Conservation (phyloP, 2,113 vertebrate genomes). For the Ceratotherium simum region DNA sequence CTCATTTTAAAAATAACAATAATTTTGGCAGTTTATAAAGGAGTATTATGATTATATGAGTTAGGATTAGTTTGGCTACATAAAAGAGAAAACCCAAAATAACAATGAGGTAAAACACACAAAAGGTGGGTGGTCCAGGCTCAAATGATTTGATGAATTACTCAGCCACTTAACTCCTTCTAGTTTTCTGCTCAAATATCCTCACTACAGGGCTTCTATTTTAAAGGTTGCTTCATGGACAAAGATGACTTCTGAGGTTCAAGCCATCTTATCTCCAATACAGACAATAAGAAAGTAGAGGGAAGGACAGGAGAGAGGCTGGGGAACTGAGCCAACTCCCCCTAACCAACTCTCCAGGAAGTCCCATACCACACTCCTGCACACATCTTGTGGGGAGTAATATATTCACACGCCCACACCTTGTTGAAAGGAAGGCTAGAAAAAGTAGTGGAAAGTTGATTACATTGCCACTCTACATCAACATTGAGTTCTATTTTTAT, state of each 20-base stretch:
- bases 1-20: background rate
- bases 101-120: background rate
- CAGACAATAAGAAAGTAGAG: background rate
- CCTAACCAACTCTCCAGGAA: background rate
- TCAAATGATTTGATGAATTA: background rate
- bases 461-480: background rate
- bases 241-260: background rate
- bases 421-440: background rate
- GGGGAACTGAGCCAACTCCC: background rate
- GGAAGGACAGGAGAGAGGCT: background rate
- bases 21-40: background rate
- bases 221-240: background rate
- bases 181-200: background rate
- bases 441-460: background rate
- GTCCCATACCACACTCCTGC: too few relatives aligned
- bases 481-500: background rate
- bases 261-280: background rate
- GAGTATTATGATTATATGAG: background rate
- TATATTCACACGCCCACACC: background rate
- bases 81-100: conserved; percentile 6
- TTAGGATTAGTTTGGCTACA: background rate
- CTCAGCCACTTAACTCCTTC: background rate
- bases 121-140: background rate
- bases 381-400: background rate
- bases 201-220: background rate